Conservation (phyloP, 2,888 invertebrate species). For the Pterostichus madidus region DNA sequence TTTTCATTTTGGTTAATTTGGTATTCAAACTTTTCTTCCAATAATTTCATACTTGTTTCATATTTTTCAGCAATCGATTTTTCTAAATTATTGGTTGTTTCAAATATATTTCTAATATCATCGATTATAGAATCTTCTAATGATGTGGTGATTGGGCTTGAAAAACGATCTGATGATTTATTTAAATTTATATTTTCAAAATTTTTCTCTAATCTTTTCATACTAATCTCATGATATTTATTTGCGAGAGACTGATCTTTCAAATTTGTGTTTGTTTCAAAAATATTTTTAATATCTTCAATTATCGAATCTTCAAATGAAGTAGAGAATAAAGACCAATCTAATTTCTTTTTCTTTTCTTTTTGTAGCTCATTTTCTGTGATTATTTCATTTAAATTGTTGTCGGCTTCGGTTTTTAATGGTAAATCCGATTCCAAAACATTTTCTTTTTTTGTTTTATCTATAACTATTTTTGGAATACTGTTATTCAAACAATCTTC, state of each 20-base stretch:
- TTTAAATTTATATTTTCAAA: no score
- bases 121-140: slow-evolving; percentile 13
- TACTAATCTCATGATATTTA: no score
- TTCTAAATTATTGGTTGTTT: slow-evolving; percentile 32
- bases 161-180: background rate
- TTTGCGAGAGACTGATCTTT: no score
- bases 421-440: background rate
- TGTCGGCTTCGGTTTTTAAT: background rate
- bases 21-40: background rate
- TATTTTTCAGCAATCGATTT: slow-evolving; percentile 10
- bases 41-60: slow-evolving; percentile 12
- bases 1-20: background rate
- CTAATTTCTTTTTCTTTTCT: no score
- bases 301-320: background rate
- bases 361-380: no score
- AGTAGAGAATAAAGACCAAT: no score
- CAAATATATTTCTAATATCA: slow-evolving; percentile 18
- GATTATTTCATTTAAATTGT: no score
- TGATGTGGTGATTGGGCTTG: background rate
- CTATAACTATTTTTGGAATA: background rate
- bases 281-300: background rate
- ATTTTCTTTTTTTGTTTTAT: background rate
- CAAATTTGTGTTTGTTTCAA: background rate
- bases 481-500: background rate
- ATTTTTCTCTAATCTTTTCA: no score